phyloP scores from a whole-genome alignment of 2,888 invertebrate species.

The Lithophane leautieri region DNA sequence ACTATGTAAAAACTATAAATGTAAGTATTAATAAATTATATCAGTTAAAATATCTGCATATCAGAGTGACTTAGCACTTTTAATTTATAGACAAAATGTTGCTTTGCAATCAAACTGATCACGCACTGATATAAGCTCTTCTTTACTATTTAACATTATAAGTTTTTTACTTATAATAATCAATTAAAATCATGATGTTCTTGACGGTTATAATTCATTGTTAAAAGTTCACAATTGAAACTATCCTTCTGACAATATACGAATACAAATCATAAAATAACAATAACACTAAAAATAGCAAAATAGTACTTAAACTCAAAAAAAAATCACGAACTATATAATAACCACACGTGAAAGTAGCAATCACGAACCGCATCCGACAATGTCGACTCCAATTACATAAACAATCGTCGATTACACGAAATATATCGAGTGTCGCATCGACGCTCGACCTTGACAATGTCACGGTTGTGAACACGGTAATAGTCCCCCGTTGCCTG shows the following conservation, averaged over 20 bases:
- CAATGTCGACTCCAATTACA: constrained; percentile 47
- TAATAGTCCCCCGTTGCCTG: constrained; percentile 68
- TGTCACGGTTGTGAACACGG: constrained; percentile 72
- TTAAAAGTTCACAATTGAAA: neutral
- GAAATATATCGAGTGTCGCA: constrained; percentile 66
- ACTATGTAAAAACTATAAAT: neutral
- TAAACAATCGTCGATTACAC: constrained; percentile 60
- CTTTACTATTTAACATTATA: neutral
- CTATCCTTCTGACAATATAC: neutral
- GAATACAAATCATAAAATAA: neutral
- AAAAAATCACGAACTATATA: neutral
- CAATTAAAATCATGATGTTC: neutral
- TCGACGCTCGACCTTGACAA: constrained; percentile 72
- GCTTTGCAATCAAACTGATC: neutral
- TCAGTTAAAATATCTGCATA: neutral
- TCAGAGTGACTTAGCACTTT: constrained; percentile 25
- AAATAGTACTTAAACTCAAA: neutral
- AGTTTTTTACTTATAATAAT: neutral
- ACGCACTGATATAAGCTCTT: neutral
- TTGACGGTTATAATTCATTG: neutral
- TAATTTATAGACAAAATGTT: neutral
- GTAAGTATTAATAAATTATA: neutral
- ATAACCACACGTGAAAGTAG: constrained; percentile 52
- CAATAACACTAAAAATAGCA: neutral
- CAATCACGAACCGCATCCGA: constrained; percentile 49